Evolutionary conservation across 2,888 invertebrate species (phyloP).

Genomic region (Clitarchus hookeri): DNA sequence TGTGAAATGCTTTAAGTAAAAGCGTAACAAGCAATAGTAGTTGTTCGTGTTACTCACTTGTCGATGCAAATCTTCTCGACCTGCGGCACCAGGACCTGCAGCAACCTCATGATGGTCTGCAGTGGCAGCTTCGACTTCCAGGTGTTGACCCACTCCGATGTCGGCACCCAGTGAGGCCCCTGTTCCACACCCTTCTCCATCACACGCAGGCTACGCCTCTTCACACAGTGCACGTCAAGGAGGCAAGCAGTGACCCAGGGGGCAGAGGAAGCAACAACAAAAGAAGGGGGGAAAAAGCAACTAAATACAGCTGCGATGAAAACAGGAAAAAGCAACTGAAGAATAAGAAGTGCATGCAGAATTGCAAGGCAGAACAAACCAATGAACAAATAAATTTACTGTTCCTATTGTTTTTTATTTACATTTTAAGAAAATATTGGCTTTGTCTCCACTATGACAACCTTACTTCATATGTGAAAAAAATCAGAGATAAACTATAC

Average conservation of each 20-base stretch:
- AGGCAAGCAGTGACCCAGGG: background rate
- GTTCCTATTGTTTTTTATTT: too few relatives aligned
- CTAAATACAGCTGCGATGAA: background rate
- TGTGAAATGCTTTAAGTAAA: background rate
- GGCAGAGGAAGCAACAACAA: background rate
- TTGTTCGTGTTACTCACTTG: slow-evolving; percentile 67
- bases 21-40: background rate
- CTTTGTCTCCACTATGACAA: too few relatives aligned
- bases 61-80: slow-evolving; percentile 99
- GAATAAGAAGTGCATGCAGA: too few relatives aligned
- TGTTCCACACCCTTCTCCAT: slow-evolving; percentile 14
- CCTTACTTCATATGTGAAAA: too few relatives aligned
- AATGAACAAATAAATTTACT: too few relatives aligned
- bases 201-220: background rate
- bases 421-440: too few relatives aligned
- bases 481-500: too few relatives aligned
- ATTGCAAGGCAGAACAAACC: too few relatives aligned
- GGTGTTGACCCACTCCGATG: slow-evolving; percentile 91
- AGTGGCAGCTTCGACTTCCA: slow-evolving; percentile 98
- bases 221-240: background rate
- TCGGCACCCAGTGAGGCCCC: slow-evolving; percentile 77
- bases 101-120: slow-evolving; percentile 97
- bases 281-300: background rate
- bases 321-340: background rate
- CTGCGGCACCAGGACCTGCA: slow-evolving; percentile 98